These are phyloP conservation scores for Antechinus flavipes DNA, from an alignment of 2,113 vertebrate genomes.

Conservation along the genomic window DNA sequence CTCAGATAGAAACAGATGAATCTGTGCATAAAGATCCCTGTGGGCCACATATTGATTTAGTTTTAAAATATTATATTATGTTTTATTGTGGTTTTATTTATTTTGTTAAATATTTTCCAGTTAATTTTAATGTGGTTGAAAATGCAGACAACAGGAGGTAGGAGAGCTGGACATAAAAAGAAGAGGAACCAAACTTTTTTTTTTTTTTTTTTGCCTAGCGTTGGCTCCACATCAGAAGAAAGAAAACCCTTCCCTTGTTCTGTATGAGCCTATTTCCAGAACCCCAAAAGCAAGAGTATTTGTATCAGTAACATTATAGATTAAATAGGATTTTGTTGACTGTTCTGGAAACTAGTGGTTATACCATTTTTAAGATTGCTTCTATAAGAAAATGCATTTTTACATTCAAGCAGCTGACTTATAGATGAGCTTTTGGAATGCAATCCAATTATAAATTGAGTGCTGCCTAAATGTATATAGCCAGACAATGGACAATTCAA, in stretches of 20 bases:
- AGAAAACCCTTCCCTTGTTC: not conserved
- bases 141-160: not conserved
- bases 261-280: not conserved
- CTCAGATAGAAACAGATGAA: not conserved
- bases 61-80: not conserved
- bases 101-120: not conserved
- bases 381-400: conserved; percentile 30
- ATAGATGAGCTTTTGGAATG: conserved; percentile 18
- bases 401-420: conserved; percentile 10
- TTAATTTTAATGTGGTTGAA: not conserved
- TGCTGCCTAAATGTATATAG: not conserved
- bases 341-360: not conserved
- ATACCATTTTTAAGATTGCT: not conserved
- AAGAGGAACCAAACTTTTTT: not conserved
- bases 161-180: not conserved
- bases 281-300: not conserved
- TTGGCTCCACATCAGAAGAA: not conserved
- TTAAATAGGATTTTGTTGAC: not conserved
- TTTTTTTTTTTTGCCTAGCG: not conserved
- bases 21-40: not conserved
- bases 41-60: not conserved
- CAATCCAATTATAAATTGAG: conserved; percentile 2
- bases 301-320: not conserved
- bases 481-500: not conserved
- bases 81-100: not conserved